Evolutionary conservation across 2,113 vertebrate genomes (phyloP).

Genomic region (Spilogale gracilis): DNA sequence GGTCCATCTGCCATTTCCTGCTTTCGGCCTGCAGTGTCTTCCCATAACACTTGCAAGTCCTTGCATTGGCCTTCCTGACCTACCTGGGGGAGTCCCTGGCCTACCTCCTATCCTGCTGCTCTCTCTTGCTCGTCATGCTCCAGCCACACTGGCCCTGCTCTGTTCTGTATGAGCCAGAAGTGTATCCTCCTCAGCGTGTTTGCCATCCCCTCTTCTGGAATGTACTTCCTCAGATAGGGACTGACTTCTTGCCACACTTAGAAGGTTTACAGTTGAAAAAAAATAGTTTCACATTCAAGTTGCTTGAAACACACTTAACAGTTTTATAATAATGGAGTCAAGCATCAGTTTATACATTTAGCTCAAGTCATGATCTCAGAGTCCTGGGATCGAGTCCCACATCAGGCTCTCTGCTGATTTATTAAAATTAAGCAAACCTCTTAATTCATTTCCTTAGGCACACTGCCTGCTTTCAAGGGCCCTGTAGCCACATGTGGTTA

Average conservation of each 20-base stretch:
- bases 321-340: slow-evolving; percentile 2
- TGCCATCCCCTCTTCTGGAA: background rate
- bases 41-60: background rate
- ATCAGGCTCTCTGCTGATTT: background rate
- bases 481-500: background rate
- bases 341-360: background rate
- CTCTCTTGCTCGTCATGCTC: accelerated
- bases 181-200: background rate
- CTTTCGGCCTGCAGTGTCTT: background rate
- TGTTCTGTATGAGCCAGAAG: background rate
- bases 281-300: background rate
- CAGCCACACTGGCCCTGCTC: background rate
- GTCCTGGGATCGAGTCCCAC: no score
- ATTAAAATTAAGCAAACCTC: background rate
- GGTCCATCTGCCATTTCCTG: background rate
- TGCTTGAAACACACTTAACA: background rate
- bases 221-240: background rate
- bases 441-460: background rate
- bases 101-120: background rate
- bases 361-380: no score
- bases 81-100: background rate
- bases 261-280: background rate
- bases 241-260: background rate
- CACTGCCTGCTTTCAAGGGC: background rate
- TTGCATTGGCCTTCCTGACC: background rate